Percentiles rank a stretch among this genome's conserved stretches.
Conservation (phyloP, 2,888 invertebrate species). For the Oscheius sp. region DNA sequence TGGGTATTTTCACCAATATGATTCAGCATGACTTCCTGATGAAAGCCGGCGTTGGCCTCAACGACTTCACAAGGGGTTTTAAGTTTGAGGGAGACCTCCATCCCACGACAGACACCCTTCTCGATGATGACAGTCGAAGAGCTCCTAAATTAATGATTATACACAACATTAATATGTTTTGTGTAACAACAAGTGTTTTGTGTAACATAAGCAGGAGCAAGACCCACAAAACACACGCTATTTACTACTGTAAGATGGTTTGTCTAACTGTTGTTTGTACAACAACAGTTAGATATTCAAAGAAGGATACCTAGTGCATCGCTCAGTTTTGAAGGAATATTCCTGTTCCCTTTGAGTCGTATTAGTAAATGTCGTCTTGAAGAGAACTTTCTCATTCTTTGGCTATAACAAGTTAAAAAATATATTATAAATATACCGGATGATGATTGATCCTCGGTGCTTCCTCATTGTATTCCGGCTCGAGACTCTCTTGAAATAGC, state of each 20-base stretch:
- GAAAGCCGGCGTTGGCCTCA: conserved; percentile 72
- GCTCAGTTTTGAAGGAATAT: conserved; percentile 71
- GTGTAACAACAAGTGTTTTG: no score
- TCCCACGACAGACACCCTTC: conserved; percentile 55
- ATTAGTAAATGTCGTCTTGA: conserved; percentile 71
- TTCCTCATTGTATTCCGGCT: conserved; percentile 61
- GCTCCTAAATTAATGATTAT: conserved; percentile 51
- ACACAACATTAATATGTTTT: neutral
- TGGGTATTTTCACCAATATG: conserved; percentile 70
- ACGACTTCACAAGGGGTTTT: conserved; percentile 71
- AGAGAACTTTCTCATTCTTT: conserved; percentile 63
- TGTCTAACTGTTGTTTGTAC: no score
- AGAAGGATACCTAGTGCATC: conserved; percentile 60
- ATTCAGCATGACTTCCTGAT: conserved; percentile 70
- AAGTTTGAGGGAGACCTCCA: conserved; percentile 68
- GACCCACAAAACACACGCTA: no score
- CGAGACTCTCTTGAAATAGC: conserved; percentile 70
- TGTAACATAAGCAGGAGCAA: no score
- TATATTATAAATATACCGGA: neutral
- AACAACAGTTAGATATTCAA: no score
- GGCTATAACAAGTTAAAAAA: no score
- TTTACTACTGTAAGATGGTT: no score
- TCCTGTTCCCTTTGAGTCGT: conserved; percentile 70
- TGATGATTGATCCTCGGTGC: conserved; percentile 39
- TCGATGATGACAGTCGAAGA: conserved; percentile 69